Conservation (phyloP, 92 coral and sea anemone species). For the Heteractis magnifica region DNA sequence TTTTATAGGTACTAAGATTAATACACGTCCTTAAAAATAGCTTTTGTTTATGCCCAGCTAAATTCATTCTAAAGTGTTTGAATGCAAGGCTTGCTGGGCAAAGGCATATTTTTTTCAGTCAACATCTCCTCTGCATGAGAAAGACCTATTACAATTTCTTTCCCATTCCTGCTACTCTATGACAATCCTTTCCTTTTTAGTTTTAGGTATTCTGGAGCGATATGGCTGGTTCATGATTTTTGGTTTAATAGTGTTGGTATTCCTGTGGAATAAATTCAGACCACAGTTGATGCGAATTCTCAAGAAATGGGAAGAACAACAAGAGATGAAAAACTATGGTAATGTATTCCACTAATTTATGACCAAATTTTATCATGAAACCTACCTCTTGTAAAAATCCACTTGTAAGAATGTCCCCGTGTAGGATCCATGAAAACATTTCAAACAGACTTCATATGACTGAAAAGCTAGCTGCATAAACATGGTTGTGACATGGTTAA, state of each 20-base stretch:
- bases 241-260: conserved; percentile 55
- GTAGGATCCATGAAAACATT: no score
- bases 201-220: conserved; percentile 69
- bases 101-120: no score
- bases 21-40: no score
- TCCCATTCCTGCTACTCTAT: not conserved
- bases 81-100: no score
- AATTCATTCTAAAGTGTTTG: no score
- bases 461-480: no score
- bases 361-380: not conserved
- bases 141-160: not conserved
- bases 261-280: conserved; percentile 78
- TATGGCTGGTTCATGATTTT: conserved; percentile 94
- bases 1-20: no score
- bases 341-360: not conserved
- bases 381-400: no score
- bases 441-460: no score
- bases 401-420: no score
- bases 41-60: no score
- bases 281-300: conserved; percentile 71
- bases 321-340: conserved; percentile 75
- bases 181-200: conserved; percentile 25
- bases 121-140: not conserved
- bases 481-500: no score
- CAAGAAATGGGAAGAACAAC: conserved; percentile 70